Conservation (phyloP, 1,140 invertebrate species). For the Zaprionus nigranus region DNA sequence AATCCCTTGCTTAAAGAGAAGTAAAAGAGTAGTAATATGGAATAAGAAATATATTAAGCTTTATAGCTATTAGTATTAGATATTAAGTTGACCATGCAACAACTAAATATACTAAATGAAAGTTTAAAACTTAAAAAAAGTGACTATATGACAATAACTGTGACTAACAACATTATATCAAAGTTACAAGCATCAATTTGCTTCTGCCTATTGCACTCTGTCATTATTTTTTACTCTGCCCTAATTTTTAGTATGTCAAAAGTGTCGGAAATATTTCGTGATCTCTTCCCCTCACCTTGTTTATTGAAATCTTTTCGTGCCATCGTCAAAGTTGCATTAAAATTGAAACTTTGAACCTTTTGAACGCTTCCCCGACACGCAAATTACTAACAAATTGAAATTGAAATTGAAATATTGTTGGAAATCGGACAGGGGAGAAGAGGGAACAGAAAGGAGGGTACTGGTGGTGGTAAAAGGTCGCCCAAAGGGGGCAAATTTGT, state of each 20-base stretch:
- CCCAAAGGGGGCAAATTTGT: background rate
- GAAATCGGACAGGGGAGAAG: background rate
- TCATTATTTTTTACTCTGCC: background rate
- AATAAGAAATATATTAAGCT: too few species aligned
- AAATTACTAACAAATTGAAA: slow-evolving; percentile 59
- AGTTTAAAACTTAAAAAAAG: background rate
- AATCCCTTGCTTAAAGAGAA: too few species aligned
- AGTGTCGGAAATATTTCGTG: slow-evolving; percentile 2
- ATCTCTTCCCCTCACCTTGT: slow-evolving; percentile 1
- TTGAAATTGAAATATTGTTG: slow-evolving; percentile 47
- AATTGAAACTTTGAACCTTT: slow-evolving; percentile 54
- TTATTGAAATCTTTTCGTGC: slow-evolving; percentile 46
- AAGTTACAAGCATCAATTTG: background rate
- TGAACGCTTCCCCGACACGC: slow-evolving; percentile 52
- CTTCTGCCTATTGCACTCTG: background rate
- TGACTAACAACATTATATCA: too few species aligned
- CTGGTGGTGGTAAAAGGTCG: background rate
- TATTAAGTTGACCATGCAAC: too few species aligned
- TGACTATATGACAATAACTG: background rate
- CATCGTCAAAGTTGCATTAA: slow-evolving; percentile 52
- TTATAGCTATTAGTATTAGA: too few species aligned
- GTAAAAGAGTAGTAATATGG: too few species aligned
- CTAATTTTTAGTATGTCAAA: slow-evolving; percentile 3
- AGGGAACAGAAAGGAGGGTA: background rate
- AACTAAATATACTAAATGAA: background rate